Evolutionary conservation across 1,140 invertebrate genomes (phyloP).

Genomic region (Hyles vespertilio): DNA sequence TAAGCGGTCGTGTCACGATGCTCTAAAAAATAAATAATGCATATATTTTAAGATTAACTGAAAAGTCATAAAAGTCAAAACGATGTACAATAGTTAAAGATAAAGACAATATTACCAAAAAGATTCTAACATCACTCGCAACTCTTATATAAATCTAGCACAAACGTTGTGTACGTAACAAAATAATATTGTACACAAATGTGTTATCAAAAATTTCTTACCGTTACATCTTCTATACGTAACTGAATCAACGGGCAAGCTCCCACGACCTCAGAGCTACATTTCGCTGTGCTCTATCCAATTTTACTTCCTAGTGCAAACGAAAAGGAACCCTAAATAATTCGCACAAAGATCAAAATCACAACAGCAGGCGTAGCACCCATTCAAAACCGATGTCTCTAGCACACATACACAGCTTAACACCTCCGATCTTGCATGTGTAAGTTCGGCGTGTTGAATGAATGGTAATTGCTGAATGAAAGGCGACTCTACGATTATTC

Average conservation of each 20-base stretch:
- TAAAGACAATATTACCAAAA: neutral
- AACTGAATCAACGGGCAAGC: constrained; percentile 54
- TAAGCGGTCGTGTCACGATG: too few species aligned
- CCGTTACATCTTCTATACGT: constrained; percentile 62
- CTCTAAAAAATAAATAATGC: too few species aligned
- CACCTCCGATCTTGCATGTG: constrained; percentile 43
- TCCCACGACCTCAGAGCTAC: constrained; percentile 68
- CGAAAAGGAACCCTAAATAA: constrained; percentile 28
- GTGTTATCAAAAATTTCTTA: constrained; percentile 57
- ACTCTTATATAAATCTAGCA: constrained; percentile 14
- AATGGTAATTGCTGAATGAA: constrained; percentile 23
- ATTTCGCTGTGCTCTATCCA: constrained; percentile 67
- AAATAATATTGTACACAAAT: constrained; percentile 25
- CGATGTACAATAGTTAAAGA: neutral
- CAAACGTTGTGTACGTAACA: constrained; percentile 19
- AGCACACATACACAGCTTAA: constrained; percentile 50
- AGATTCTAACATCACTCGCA: neutral
- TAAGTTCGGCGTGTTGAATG: constrained; percentile 39
- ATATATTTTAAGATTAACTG: too few species aligned
- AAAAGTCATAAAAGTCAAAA: neutral
- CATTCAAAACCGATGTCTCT: constrained; percentile 57
- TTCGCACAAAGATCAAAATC: constrained; percentile 30
- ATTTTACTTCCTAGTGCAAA: constrained; percentile 62
- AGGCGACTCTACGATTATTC: constrained; percentile 27
- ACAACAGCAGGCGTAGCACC: constrained; percentile 27